These are phyloP conservation scores for Myotis lucifugus DNA, from an alignment of 2,113 vertebrate genomes.

Conservation along the genomic window DNA sequence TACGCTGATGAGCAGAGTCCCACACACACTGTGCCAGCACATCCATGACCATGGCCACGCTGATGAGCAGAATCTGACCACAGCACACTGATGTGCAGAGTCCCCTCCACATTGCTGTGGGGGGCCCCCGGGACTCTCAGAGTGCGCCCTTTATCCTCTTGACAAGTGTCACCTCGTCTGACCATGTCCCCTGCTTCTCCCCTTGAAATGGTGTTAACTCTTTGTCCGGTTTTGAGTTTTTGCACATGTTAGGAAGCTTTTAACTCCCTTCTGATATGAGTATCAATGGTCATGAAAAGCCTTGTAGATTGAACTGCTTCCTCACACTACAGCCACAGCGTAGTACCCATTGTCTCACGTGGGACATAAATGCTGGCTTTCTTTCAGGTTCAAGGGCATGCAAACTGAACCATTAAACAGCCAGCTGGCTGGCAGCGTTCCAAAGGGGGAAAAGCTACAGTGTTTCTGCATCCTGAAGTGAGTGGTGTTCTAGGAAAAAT, in stretches of 20 bases:
- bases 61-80: no score
- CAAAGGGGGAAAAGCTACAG: background rate
- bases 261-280: fast-evolving
- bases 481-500: background rate
- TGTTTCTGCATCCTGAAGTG: background rate
- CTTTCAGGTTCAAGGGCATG: conserved; percentile 10
- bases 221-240: background rate
- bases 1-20: no score
- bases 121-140: fast-evolving
- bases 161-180: fast-evolving
- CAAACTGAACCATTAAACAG: fast-evolving
- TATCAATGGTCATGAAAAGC: background rate
- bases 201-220: fast-evolving
- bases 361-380: background rate
- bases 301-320: background rate
- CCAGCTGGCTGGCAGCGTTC: background rate
- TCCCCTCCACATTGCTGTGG: background rate
- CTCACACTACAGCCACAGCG: background rate
- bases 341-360: background rate
- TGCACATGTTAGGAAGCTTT: background rate
- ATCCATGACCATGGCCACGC: no score
- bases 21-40: no score
- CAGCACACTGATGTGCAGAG: background rate
- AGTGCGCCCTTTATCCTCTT: fast-evolving
- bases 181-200: fast-evolving